Conservation (phyloP, 2,113 vertebrate genomes). For the Parus major region DNA sequence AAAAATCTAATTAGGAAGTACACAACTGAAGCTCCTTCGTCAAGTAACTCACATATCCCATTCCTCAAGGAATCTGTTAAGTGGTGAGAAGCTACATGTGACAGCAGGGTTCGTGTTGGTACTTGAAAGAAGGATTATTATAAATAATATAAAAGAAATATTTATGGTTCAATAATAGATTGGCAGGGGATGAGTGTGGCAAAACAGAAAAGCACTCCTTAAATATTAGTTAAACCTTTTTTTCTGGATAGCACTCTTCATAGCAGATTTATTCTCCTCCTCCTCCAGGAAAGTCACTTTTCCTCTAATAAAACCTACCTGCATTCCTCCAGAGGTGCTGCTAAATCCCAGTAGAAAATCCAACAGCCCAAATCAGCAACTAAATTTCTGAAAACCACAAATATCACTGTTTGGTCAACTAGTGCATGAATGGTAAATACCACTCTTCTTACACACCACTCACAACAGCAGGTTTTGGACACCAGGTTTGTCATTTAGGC, state of each 20-base stretch:
- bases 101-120: neutral
- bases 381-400: neutral
- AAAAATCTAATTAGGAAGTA: neutral
- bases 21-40: neutral
- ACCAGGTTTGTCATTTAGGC: neutral
- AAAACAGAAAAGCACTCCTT: neutral
- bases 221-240: neutral
- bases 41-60: neutral
- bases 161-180: neutral
- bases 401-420: neutral
- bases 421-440: neutral
- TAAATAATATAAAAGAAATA: neutral
- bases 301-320: neutral
- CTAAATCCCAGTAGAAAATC: neutral
- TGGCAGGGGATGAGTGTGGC: neutral
- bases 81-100: neutral
- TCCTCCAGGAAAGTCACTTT: neutral
- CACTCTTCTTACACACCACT: neutral
- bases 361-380: neutral
- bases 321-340: neutral
- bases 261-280: neutral
- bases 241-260: neutral
- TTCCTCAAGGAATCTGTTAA: neutral
- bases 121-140: neutral
- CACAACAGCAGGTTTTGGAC: neutral